Evolutionary conservation across 2,113 vertebrate species (phyloP).

Genomic region (Brachypteracias leptosomus): DNA sequence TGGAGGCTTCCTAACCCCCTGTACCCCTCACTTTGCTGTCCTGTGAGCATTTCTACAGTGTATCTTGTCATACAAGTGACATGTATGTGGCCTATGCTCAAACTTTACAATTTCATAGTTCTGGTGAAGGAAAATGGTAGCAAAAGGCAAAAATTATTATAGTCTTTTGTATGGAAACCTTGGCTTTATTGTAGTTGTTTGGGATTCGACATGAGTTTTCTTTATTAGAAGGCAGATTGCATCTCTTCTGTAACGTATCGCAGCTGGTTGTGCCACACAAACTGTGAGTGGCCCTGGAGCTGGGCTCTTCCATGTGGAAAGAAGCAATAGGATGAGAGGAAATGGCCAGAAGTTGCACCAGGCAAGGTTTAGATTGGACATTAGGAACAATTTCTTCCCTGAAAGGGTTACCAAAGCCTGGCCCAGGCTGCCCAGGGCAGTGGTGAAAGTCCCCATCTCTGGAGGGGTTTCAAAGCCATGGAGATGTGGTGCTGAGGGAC

Average conservation of each 20-base stretch:
- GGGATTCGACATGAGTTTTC: not conserved
- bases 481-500: not conserved
- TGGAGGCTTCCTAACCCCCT: not conserved
- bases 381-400: not conserved
- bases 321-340: not conserved
- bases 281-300: not conserved
- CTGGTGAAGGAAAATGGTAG: not conserved
- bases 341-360: not conserved
- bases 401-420: not conserved
- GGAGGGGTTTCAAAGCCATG: no score
- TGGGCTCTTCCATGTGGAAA: not conserved
- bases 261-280: not conserved
- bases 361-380: not conserved
- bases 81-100: not conserved
- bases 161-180: not conserved
- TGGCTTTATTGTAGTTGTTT: not conserved
- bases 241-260: not conserved
- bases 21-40: not conserved
- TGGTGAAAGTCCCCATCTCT: not conserved
- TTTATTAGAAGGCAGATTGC: not conserved
- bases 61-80: not conserved
- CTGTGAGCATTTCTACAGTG: accelerated
- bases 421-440: not conserved
- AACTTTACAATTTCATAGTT: not conserved
- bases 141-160: not conserved